Base-by-base conservation (phyloP, 2,888 invertebrate genomes). In the Thecophora atra region DNA sequence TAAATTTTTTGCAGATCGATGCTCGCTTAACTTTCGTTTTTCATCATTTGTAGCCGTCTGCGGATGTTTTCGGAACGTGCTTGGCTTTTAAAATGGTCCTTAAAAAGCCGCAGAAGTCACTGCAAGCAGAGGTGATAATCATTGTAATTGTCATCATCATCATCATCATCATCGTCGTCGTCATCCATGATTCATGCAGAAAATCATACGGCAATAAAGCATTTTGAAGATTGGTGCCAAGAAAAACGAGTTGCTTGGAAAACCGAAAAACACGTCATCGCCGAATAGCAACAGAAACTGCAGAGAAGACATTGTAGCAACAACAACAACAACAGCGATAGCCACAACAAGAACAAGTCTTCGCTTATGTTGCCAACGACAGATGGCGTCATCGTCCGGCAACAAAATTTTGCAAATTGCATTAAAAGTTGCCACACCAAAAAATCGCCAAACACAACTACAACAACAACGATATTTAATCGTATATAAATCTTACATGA, bases 331-430 rank as follows among this genome's bases (percentile, higher is more conserved):
- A 21, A 63, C 47, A 63, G 42, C 19, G 42, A 63, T 42, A 42
- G 11, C 37, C 17, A 63, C 30, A 60, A 60, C 60, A 30, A 8
- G 11, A 37, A 63, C 21, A 37, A 37, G 37, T 8, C 37, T 37
- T n/a, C n/a, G 37, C 6, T 37, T 37, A 8, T 37, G 37, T 37
- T 24, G 63, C 21, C 63, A 63, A 63, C 63, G 63, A 63, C 42
- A 63, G 63, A 63, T 63, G 63, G 63, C 63, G 63, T 63, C 63
- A 63, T 63, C 63, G 63, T 63, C 42, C 21, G 63, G 63, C 63
- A 63, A 63, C 42, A n/a, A n/a, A n/a, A 63, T 63, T 63, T 63
- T 63, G 42, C 63, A 19, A 42, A 63, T 42, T 42, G 63, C 47
- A 47, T 47, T 47, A n/a, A 47, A 47, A 11, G 13, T n/a, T 37